Evolutionary conservation across 2,113 vertebrate species (phyloP), one percentile per base, ranked within the genome.

Genomic region (Scortum barcoo): DNA sequence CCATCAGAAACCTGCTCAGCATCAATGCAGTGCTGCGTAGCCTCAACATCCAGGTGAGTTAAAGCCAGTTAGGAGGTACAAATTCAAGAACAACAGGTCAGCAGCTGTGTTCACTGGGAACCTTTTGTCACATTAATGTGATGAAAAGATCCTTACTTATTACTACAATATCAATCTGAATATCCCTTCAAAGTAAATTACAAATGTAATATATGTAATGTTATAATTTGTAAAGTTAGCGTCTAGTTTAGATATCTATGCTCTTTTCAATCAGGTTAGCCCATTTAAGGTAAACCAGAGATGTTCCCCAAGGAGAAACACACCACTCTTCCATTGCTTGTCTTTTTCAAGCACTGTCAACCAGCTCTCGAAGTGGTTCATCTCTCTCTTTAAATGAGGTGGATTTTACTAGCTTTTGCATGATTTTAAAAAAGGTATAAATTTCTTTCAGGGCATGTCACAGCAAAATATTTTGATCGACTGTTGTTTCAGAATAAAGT

Each of bases 41-140:
- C 81, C 95, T 96, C 81, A 95, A 93, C 85, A 90, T 96, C 83
- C 95, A 93, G 93, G 88, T 93, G 72, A 91, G 88, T 57, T 12
- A 3, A n/a, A 56, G 58, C 58, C 40, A 8, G 9, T 14, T 30
- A 22, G 46, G 33, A 62, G 17, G 42, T 48, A 56, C 33, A 51
- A 11, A 20, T 16, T 7, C 22, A 44, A 19, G 50, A 51, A 40
- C 61, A 50, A 4, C 5, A 0, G 8, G 12, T 6, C 12, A 16
- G 26, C 36, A n/a, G 72, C 72, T 50, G 42, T 33, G 58, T 19
- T 30, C 38, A 36, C 22, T n/a, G 26, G 46, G 24, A 56, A 26
- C 30, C 36, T 38, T 69, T 53, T 63, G 26, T 66, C 26, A 71
- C 8, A 6, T 56, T 11, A n/a, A 53, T 19, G 10, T 17, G 5